Evolutionary conservation across 2,113 vertebrate species (phyloP).

Genomic region (Callocephalon fimbriatum): DNA sequence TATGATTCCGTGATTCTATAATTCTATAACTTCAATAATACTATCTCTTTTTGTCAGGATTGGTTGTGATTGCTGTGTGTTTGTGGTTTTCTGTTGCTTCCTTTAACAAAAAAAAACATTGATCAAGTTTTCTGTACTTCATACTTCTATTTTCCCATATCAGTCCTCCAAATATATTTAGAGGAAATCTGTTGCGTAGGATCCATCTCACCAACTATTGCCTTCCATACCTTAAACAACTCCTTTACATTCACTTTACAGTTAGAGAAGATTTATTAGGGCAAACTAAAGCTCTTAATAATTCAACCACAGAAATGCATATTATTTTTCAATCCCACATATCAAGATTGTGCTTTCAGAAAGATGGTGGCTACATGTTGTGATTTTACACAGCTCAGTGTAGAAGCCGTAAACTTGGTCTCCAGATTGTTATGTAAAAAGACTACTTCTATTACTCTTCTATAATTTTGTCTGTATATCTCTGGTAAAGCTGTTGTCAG

Average conservation of each 20-base stretch:
- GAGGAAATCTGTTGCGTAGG: background rate
- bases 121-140: background rate
- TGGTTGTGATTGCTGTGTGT: background rate
- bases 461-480: background rate
- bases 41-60: background rate
- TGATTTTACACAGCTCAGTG: background rate
- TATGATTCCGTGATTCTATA: too few species aligned
- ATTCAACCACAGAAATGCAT: background rate
- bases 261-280: background rate
- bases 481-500: background rate
- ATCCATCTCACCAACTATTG: background rate
- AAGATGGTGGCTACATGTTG: background rate
- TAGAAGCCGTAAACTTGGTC: background rate
- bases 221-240: background rate
- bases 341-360: background rate
- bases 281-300: background rate
- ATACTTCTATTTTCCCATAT: background rate
- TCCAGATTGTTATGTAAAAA: background rate
- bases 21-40: background rate
- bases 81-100: background rate
- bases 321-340: background rate
- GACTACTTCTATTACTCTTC: background rate
- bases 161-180: background rate
- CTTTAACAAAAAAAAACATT: background rate
- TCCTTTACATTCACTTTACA: background rate